Conservation (phyloP, 1,140 invertebrate genomes). For the Drosophila saltans region DNA sequence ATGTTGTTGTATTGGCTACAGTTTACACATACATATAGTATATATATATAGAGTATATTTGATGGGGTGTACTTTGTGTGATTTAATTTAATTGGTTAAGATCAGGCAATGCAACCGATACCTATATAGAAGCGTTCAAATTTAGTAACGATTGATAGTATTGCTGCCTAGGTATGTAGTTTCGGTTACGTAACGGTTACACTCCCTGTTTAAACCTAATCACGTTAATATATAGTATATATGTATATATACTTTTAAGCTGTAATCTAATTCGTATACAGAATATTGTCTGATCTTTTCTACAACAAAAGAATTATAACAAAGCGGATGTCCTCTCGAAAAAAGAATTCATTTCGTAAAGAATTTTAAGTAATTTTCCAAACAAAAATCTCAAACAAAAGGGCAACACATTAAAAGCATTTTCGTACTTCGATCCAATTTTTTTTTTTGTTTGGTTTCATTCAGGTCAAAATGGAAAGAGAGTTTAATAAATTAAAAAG, state of each 20-base stretch:
- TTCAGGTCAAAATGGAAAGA: slow-evolving; percentile 62
- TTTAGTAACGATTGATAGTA: not conserved
- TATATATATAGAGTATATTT: slow-evolving; percentile 21
- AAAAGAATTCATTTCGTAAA: not conserved
- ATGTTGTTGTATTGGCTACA: slow-evolving; percentile 62
- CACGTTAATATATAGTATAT: not conserved
- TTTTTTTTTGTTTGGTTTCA: slow-evolving; percentile 37
- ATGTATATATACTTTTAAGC: not conserved
- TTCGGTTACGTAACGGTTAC: not conserved
- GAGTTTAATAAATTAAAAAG: slow-evolving; percentile 27
- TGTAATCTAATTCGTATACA: not conserved
- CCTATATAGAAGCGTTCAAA: not conserved
- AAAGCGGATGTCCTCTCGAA: slow-evolving; percentile 3
- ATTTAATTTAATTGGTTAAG: not conserved
- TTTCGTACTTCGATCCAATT: slow-evolving; percentile 25
- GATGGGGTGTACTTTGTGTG: slow-evolving; percentile 5
- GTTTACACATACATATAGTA: slow-evolving; percentile 46
- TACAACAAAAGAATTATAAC: slow-evolving; percentile 11
- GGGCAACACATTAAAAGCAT: slow-evolving; percentile 59
- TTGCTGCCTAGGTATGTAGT: no score
- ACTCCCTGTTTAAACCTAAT: not conserved
- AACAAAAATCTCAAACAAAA: slow-evolving; percentile 4
- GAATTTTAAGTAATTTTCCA: slow-evolving; percentile 1
- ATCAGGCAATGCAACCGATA: not conserved
- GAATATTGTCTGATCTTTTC: not conserved